phyloP scores from a whole-genome alignment of 2,113 vertebrate species.

The Callipepla californica region DNA sequence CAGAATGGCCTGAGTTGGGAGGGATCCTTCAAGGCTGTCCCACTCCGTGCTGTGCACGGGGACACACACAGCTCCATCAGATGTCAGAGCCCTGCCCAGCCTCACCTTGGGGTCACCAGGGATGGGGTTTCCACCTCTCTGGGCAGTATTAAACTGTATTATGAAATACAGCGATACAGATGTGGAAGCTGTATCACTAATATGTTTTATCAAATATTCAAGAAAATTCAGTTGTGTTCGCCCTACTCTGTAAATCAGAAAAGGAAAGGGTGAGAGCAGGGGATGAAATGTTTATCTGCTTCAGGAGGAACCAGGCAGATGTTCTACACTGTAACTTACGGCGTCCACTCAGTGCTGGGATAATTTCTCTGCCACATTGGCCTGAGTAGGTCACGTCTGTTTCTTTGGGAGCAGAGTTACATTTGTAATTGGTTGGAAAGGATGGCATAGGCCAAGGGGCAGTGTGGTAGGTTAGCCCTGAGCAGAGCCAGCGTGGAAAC shows the following conservation, averaged over 20 bases:
- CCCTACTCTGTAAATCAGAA: not conserved
- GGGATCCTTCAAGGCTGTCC: too few relatives aligned
- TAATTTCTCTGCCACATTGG: not conserved
- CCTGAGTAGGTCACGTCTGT: not conserved
- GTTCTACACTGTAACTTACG: not conserved
- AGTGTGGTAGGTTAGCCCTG: not conserved
- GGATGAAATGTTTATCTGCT: not conserved
- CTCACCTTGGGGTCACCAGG: too few relatives aligned
- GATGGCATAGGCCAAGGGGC: not conserved
- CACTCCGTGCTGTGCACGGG: too few relatives aligned
- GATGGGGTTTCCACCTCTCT: too few relatives aligned
- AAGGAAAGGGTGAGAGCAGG: not conserved
- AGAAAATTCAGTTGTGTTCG: not conserved
- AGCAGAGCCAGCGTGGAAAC: not conserved
- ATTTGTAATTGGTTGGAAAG: not conserved
- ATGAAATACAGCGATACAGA: not conserved
- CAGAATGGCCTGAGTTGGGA: too few relatives aligned
- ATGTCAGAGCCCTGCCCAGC: too few relatives aligned
- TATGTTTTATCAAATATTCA: not conserved
- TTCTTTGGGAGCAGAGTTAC: not conserved
- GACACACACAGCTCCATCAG: too few relatives aligned
- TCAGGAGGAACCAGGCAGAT: not conserved
- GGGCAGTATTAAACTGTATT: too few relatives aligned
- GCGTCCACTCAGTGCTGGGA: not conserved
- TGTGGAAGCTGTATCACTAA: not conserved